These are phyloP conservation scores for Heliopora coerulea DNA, from an alignment of 92 coral and sea anemone genomes.

Conservation along the genomic window DNA sequence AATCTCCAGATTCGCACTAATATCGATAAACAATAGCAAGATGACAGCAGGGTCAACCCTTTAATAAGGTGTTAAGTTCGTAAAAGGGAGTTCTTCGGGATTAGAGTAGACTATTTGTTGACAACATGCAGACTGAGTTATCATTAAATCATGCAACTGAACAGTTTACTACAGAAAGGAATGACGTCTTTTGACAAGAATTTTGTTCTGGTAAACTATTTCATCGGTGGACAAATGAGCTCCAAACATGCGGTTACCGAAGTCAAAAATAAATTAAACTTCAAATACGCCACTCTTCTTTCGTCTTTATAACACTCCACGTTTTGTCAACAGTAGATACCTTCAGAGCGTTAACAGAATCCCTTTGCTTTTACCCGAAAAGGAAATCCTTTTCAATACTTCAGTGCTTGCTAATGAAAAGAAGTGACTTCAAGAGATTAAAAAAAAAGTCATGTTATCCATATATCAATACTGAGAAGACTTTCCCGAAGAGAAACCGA, in stretches of 20 bases:
- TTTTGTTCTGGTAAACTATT: not conserved
- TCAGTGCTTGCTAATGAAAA: not conserved
- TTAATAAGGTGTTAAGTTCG: slow-evolving; percentile 33
- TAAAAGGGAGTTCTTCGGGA: slow-evolving; percentile 13
- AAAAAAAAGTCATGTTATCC: too few relatives aligned
- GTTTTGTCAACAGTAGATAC: not conserved
- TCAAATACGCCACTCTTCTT: not conserved
- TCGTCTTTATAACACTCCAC: not conserved
- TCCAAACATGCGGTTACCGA: too few relatives aligned
- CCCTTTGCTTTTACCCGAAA: not conserved
- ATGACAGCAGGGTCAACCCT: slow-evolving; percentile 27
- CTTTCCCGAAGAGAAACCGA: too few relatives aligned
- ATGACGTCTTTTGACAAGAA: not conserved
- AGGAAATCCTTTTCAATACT: too few relatives aligned
- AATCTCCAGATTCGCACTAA: not conserved
- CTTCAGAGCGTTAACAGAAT: slow-evolving; percentile 14
- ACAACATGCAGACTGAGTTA: not conserved
- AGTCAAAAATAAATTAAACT: not conserved
- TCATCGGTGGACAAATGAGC: too few relatives aligned
- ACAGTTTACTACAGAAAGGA: not conserved
- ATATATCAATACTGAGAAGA: too few relatives aligned
- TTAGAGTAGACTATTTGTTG: slow-evolving; percentile 13
- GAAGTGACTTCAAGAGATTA: not conserved
- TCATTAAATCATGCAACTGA: not conserved
- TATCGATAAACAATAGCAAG: not conserved